Evolutionary conservation across 2,888 invertebrate species (phyloP), one percentile per base, ranked within the genome.

Genomic region (Caenorhabditis japonica): DNA sequence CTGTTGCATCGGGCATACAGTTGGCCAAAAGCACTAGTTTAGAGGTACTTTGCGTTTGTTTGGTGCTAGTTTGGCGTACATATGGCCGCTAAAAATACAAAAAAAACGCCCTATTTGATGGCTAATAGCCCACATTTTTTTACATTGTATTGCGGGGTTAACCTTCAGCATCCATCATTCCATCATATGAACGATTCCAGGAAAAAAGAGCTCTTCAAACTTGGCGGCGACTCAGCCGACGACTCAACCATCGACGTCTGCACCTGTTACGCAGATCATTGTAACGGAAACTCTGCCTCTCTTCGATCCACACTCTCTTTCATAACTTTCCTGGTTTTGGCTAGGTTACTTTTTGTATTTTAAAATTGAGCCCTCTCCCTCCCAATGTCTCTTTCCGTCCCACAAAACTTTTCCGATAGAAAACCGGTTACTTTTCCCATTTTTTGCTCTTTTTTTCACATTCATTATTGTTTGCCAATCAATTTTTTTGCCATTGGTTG

Each of bases 261-360:
- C 61, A 85, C 85, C 4, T 86, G 86, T 69, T 86, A 85, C 71
- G 80, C 83, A 12, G 83, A 85, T 58, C 68, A 83, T 59, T 85
- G 85, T 64, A 85, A 85, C 61, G 80, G 92, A 53, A 75, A 73
- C 49, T 51, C 68, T n/a, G 59, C 66, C 15, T 47, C 77, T 36
- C 25, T 19, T 7, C 5, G 41, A 17, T 47, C 52, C 13, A 34
- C 51, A 27, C 7, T 44, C 2, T 52, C 44, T 25, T 12, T 59
- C 4, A 46, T 49, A 10, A 36, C 30, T 38, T 21, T 61, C 23
- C 19, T 51, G 39, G 25, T 49, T 51, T 4, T 60, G 0, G 33
- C 21, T 47, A 27, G 49, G 30, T 49, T 39, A 33, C 13, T 36
- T 10, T 21, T 51, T 15, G 33, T 47, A 15, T 30, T 44, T 25